phyloP scores from a whole-genome alignment of 2,888 invertebrate genomes.

The Cantharis rufa region DNA sequence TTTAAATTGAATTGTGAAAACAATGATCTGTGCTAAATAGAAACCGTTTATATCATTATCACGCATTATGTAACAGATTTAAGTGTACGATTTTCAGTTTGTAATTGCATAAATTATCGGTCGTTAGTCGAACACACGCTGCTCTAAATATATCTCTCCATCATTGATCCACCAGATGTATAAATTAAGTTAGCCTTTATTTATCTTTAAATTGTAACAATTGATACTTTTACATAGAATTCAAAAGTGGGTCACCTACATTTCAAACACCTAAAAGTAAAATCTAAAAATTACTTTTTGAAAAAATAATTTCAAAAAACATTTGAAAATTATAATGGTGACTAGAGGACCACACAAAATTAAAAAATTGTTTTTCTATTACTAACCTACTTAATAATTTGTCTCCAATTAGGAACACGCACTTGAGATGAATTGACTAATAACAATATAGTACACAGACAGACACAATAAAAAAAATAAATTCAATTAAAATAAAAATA shows the following conservation, averaged over 20 bases:
- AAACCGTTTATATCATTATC: constrained; percentile 12
- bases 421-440: background rate
- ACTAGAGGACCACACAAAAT: background rate
- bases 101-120: constrained; percentile 17
- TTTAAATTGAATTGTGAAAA: constrained; percentile 26
- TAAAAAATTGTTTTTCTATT: background rate
- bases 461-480: background rate
- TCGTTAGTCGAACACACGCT: constrained; percentile 8
- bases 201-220: background rate
- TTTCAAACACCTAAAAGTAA: background rate
- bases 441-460: background rate
- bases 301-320: background rate
- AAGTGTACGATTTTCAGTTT: constrained; percentile 1
- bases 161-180: constrained; percentile 8
- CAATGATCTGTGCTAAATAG: constrained; percentile 13
- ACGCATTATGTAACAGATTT: constrained; percentile 17
- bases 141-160: constrained; percentile 10
- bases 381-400: background rate
- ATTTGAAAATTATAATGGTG: background rate
- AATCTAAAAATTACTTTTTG: background rate
- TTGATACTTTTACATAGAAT: background rate
- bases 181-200: constrained; percentile 4
- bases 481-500: background rate
- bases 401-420: background rate
- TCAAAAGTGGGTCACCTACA: background rate